Percentiles rank a stretch among this genome's conserved stretches.
phyloP scores from a whole-genome alignment of 2,797 vertebrate species.

The Enteromius unitaeniatus region DNA sequence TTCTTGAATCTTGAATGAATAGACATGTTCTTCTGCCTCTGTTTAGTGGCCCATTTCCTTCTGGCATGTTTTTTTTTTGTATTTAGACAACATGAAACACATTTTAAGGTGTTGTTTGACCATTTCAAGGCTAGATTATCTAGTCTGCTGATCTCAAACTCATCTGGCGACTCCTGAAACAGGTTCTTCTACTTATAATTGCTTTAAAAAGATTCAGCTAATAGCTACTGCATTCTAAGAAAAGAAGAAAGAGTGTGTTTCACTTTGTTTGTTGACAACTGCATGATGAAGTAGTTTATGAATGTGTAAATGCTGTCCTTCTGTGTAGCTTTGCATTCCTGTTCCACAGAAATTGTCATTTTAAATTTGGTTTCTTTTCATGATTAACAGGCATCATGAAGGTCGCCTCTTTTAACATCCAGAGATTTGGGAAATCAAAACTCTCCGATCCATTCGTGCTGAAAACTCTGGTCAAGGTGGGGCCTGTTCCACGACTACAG shows the following conservation, averaged over 20 bases:
- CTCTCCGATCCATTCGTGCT: constrained; percentile 69
- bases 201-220: background rate
- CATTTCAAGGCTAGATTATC: background rate
- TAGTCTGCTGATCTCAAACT: background rate
- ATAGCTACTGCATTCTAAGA: background rate
- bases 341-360: background rate
- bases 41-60: background rate
- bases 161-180: background rate
- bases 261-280: background rate
- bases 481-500: background rate
- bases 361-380: background rate
- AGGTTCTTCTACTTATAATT: background rate
- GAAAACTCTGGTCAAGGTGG: constrained; percentile 59
- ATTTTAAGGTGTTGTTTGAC: background rate
- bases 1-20: background rate
- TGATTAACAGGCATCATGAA: constrained; percentile 74
- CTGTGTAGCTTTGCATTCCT: background rate
- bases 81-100: background rate
- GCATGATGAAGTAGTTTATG: background rate
- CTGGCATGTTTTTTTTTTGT: background rate
- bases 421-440: constrained; percentile 78
- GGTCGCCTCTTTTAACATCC: constrained; percentile 80
- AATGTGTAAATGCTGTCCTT: background rate
- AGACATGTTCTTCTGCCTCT: background rate
- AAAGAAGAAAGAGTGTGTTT: background rate